A percentile compares a stretch with the other conserved stretches of the same genome.
phyloP scores from a whole-genome alignment of 2,797 vertebrate genomes.

The Spinus olivaceus region DNA sequence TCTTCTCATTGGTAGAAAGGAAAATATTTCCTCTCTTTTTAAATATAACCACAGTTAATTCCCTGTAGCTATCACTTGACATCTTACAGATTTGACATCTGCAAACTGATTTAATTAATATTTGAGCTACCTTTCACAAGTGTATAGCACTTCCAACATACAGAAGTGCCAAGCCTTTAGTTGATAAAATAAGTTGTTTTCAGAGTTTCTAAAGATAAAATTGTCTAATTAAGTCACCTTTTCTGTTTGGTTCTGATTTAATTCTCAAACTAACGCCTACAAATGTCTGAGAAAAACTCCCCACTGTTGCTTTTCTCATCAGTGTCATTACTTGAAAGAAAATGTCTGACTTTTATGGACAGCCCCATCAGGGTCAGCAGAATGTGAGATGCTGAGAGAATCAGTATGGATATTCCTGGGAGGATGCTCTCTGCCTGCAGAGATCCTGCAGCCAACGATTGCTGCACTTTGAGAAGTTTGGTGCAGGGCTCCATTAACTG shows the following conservation, averaged over 20 bases:
- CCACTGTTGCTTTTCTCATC: neutral
- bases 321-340: neutral
- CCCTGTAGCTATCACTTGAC: neutral
- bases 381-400: neutral
- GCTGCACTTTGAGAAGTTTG: neutral
- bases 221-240: neutral
- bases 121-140: constrained; percentile 1
- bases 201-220: neutral
- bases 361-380: neutral
- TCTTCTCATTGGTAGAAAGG: neutral
- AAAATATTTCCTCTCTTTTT: neutral
- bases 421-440: neutral
- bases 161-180: neutral
- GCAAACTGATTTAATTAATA: constrained; percentile 14
- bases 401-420: neutral
- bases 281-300: neutral
- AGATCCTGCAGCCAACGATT: neutral
- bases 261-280: neutral
- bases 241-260: neutral
- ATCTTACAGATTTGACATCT: neutral
- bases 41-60: neutral
- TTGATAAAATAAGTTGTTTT: neutral
- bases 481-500: neutral
- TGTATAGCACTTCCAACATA: neutral
- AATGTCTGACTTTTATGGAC: neutral